These are phyloP conservation scores for Acyrthosiphon pisum DNA, from an alignment of 1,140 invertebrate genomes.

Conservation along the genomic window DNA sequence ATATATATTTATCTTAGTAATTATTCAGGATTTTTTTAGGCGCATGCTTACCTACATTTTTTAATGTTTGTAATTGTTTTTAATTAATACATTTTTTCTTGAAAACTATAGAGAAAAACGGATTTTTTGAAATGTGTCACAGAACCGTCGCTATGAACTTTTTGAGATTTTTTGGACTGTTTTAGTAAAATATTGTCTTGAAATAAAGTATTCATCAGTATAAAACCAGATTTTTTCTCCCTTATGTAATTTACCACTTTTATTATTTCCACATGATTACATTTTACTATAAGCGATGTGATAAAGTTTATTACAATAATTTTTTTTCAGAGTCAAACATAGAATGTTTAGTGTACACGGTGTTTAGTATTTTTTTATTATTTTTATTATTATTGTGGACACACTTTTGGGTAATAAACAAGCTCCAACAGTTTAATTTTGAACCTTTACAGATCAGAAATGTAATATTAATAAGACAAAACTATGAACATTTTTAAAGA, in stretches of 20 bases:
- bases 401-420: background rate
- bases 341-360: background rate
- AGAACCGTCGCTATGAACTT: background rate
- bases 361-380: background rate
- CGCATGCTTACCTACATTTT: background rate
- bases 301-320: background rate
- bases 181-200: background rate
- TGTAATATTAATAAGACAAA: background rate
- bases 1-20: background rate
- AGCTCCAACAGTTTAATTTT: background rate
- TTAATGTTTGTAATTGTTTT: background rate
- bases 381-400: background rate
- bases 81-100: background rate
- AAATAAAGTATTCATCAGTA: background rate
- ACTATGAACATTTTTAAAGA: background rate
- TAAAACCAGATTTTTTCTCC: background rate
- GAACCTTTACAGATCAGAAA: background rate
- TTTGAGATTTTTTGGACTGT: background rate
- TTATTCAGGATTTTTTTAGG: background rate
- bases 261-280: background rate
- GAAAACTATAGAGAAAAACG: background rate
- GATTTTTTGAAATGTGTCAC: too few relatives aligned
- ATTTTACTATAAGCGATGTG: background rate
- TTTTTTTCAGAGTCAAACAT: background rate
- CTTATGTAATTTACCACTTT: background rate